phyloP scores from a whole-genome alignment of 2,113 vertebrate species.

The Hymenochirus boettgeri region DNA sequence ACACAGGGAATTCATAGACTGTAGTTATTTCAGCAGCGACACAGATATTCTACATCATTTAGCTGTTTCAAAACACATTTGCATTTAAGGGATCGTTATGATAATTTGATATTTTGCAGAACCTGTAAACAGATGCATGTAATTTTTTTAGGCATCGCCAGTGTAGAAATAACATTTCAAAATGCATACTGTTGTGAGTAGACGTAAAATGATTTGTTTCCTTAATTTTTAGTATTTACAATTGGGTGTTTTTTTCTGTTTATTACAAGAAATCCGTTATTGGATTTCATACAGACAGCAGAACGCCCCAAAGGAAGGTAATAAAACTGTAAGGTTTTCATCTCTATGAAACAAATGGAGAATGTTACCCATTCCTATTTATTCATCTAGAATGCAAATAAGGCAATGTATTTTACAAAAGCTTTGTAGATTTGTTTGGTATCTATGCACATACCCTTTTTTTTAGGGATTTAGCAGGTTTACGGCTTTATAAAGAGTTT shows the following conservation, averaged over 20 bases:
- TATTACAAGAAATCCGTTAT: conserved; percentile 27
- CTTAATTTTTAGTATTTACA: conserved; percentile 15
- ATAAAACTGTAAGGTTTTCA: conserved; percentile 15
- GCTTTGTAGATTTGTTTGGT: too few relatives aligned
- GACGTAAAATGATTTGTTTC: conserved; percentile 7
- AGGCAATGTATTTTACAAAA: background rate
- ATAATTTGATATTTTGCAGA: conserved; percentile 6
- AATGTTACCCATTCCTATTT: conserved; percentile 4
- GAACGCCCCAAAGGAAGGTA: conserved; percentile 18
- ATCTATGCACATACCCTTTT: too few relatives aligned
- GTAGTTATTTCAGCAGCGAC: conserved; percentile 7
- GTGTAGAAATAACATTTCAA: conserved; percentile 3
- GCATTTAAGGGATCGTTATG: conserved; percentile 27
- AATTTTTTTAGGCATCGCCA: conserved; percentile 12
- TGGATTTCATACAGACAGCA: conserved; percentile 15
- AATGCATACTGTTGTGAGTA: background rate
- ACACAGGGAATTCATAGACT: too few relatives aligned
- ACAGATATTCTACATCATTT: conserved; percentile 8
- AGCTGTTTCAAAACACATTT: conserved; percentile 15
- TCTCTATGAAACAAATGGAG: conserved; percentile 17
- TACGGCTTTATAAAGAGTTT: too few relatives aligned
- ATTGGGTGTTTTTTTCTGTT: conserved; percentile 23
- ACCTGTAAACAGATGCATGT: conserved; percentile 16
- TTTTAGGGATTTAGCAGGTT: too few relatives aligned
- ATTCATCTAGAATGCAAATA: background rate